Conservation (phyloP, 2,113 vertebrate species). For the Rhynchopsitta pachyrhyncha region DNA sequence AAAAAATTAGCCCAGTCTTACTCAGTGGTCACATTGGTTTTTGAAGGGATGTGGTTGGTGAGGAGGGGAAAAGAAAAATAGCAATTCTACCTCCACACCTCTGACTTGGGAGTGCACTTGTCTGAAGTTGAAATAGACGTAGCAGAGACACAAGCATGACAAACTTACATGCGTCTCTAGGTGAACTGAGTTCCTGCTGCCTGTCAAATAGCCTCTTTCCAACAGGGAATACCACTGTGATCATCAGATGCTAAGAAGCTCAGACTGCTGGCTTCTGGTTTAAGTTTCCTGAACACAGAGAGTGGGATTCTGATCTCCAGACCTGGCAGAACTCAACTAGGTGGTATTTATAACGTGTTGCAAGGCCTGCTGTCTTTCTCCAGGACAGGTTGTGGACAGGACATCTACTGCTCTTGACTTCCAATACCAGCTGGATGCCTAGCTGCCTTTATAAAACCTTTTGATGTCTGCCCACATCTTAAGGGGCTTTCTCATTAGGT, state of each 20-base stretch:
- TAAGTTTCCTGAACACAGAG: neutral
- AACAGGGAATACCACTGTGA: fast-evolving
- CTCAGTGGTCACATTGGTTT: neutral
- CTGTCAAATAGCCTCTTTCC: neutral
- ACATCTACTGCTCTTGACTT: neutral
- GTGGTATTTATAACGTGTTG: neutral
- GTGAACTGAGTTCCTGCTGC: neutral
- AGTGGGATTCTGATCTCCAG: neutral
- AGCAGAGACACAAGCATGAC: neutral
- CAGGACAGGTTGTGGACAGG: neutral
- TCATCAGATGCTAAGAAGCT: fast-evolving
- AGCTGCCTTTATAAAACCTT: neutral
- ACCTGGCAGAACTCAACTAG: neutral
- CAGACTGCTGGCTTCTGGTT: neutral
- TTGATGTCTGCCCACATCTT: neutral
- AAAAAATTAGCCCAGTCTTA: neutral
- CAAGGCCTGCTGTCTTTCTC: neutral
- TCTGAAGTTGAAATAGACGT: neutral
- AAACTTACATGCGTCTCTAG: neutral
- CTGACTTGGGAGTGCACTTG: neutral
- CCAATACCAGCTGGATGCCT: neutral
- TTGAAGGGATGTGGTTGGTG: neutral
- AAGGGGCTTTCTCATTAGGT: neutral
- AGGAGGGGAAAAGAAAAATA: neutral
- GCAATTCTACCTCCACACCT: neutral